phyloP scores from a whole-genome alignment of 2,113 vertebrate species.

The Chloropsis cyanopogon region DNA sequence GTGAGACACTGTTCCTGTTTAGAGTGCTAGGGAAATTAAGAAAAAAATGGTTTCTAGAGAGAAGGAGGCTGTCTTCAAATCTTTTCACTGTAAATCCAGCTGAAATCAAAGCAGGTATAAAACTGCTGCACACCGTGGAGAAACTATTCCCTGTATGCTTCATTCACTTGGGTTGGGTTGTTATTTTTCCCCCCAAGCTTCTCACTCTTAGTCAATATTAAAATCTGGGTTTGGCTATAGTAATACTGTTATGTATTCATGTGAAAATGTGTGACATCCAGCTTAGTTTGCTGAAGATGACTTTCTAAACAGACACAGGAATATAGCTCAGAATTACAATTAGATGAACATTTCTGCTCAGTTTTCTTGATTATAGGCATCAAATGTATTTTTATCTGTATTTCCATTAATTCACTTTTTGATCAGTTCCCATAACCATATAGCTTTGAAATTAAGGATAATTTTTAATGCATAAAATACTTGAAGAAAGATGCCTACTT shows the following conservation, averaged over 20 bases:
- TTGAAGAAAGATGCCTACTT: neutral
- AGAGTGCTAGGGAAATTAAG: neutral
- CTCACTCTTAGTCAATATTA: neutral
- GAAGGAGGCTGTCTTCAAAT: neutral
- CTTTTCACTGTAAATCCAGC: neutral
- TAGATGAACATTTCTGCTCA: slow-evolving; percentile 7
- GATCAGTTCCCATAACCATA: neutral
- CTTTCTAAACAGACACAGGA: slow-evolving; percentile 1
- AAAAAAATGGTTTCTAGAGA: neutral
- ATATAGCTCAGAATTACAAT: neutral
- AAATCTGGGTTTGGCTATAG: neutral
- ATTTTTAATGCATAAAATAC: slow-evolving; percentile 5
- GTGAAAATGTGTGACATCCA: neutral
- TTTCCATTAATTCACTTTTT: slow-evolving; percentile 30
- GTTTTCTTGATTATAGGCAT: slow-evolving; percentile 33
- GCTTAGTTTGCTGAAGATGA: neutral
- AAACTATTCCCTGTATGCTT: neutral
- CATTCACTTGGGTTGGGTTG: neutral
- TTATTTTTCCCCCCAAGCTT: neutral
- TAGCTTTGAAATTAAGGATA: slow-evolving; percentile 25
- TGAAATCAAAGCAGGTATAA: neutral
- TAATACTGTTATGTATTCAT: neutral
- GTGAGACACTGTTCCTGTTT: neutral
- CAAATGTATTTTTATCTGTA: neutral
- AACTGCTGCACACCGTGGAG: neutral